Evolutionary conservation across 2,888 invertebrate genomes (phyloP), one percentile per base, ranked within the genome.

Genomic region (Drosophila birchii): DNA sequence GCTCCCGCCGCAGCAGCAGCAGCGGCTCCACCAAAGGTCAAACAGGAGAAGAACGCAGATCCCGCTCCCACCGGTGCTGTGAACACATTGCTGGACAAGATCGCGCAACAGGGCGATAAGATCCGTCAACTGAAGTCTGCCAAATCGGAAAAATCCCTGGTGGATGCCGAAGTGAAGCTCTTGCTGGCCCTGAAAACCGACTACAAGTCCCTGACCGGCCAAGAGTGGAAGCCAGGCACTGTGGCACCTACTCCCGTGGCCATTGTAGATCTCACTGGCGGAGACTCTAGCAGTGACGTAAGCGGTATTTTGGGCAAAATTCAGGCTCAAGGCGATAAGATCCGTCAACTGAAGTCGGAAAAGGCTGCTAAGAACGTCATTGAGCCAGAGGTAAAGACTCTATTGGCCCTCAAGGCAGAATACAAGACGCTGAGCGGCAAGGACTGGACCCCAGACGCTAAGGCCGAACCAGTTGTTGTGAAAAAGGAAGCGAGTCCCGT

Each of bases 141-240:
- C 3, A 96, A 96, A 86, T 95, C 95, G 0, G 93, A 94, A 0
- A 96, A 96, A 91, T 92, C 93, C 56, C 88, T 92, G 2, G 90
- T 95, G 34, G 94, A 95, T 45, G 91, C 91, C 32, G 95, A 94
- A 78, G 94, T 95, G 0, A 95, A 96, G 87, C 90, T 92, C 39
- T 93, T 98, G 2, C 91, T 97, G 26, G 93, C 93, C 12, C 91
- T 97, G 1, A 98, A 98, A 92, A 93, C 94, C 0, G 94, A 96
- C 73, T 98, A 95, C 92, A 98, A 97, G 91, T 92, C 94, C 14
- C 90, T 93, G 44, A 95, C 95, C 6, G 96, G 95, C 0, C 89
- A 92, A 82, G 93, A 93, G 76, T 93, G 94, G 94, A 93, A 93
- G 81, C 93, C 93, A 78, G 93, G 93, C 78, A 93, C 90, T 61